Base-by-base conservation (phyloP, 2,888 invertebrate genomes). In the Metellina segmentata region DNA sequence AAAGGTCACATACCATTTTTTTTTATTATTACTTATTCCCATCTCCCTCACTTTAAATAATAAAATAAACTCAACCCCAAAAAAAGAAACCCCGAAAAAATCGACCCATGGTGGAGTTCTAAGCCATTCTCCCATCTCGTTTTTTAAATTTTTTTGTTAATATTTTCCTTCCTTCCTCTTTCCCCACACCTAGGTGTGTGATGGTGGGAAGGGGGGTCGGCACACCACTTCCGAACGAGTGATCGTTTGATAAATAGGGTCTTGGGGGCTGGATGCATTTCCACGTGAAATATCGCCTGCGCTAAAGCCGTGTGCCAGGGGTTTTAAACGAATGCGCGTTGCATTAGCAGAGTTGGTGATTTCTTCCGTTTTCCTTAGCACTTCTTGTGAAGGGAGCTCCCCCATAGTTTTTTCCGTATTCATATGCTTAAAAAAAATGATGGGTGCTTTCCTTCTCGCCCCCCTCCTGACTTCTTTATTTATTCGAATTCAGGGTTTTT, bases 201-300 rank as follows among this genome's bases (percentile, higher is more conserved):
- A 16, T 20, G 75, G 48, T 20, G 75, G 6, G 75, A 75, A 51
- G 61, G 48, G n/a, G 16, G 49, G 16, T 34, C 34, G 34, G 48
- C n/a, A 61, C 19, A 81, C 61, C 51, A 53, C 75, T 75, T 85
- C 75, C 85, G 85, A 85, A 53, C 75, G 34, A 81, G 9, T 49
- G 20, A 85, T 52, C 72, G 51, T 71, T 83, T 89, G 89, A 89
- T 89, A 83, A 89, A 83, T 89, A 52, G 83, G 89, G 61, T 51
- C 70, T 71, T 71, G 69, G 71, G 70, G 49, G n/a, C 34, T 11
- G 83, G 89, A 89, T 83, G 82, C 77, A 89, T 89, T 89, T 89
- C 83, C 74, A 20, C 70, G 61, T 85, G 89, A 90, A 90, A 90
- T 90, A 90, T 90, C 19, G 85, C 61, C 77, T 11, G 51, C 13